These are phyloP conservation scores for Oryzias sinensis DNA, from an alignment of 2,797 vertebrate species.

Conservation along the genomic window DNA sequence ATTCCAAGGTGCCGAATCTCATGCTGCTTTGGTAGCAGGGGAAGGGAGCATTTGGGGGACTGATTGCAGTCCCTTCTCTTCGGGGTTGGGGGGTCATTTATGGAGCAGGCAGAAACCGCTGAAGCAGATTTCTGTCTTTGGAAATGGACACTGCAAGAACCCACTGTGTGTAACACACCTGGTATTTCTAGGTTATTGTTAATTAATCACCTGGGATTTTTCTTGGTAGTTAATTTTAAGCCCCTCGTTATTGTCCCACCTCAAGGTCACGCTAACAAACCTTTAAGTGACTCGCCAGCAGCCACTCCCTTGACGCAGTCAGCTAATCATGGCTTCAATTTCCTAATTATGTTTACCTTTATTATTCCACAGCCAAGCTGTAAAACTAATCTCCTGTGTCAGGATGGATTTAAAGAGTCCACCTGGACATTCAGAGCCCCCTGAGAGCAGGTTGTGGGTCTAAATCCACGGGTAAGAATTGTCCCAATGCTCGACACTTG, in stretches of 20 bases:
- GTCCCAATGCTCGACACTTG: too few relatives aligned
- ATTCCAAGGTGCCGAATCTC: constrained; percentile 24
- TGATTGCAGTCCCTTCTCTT: constrained; percentile 50
- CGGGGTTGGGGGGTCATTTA: constrained; percentile 34
- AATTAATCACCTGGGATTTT: constrained; percentile 63
- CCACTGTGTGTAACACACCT: constrained; percentile 40
- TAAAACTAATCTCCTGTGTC: constrained; percentile 30
- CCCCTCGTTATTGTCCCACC: constrained; percentile 47
- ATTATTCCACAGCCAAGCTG: constrained; percentile 38
- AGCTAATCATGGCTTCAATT: constrained; percentile 38
- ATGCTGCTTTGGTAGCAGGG: constrained; percentile 7
- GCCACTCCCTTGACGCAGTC: constrained; percentile 56
- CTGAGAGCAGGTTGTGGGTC: too few relatives aligned
- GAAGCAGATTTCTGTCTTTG: constrained; percentile 37
- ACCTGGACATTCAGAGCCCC: too few relatives aligned
- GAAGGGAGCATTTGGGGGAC: constrained; percentile 38
- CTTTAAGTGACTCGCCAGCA: constrained; percentile 52
- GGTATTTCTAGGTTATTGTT: constrained; percentile 34
- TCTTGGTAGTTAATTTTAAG: constrained; percentile 37
- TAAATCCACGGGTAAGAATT: too few relatives aligned
- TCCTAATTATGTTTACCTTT: constrained; percentile 50
- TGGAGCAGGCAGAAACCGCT: constrained; percentile 45
- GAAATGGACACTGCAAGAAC: constrained; percentile 46
- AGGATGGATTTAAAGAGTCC: too few relatives aligned
- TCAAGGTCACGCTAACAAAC: constrained; percentile 59